phyloP scores from a whole-genome alignment of 2,888 invertebrate genomes.

The Ecliptopera silaceata region DNA sequence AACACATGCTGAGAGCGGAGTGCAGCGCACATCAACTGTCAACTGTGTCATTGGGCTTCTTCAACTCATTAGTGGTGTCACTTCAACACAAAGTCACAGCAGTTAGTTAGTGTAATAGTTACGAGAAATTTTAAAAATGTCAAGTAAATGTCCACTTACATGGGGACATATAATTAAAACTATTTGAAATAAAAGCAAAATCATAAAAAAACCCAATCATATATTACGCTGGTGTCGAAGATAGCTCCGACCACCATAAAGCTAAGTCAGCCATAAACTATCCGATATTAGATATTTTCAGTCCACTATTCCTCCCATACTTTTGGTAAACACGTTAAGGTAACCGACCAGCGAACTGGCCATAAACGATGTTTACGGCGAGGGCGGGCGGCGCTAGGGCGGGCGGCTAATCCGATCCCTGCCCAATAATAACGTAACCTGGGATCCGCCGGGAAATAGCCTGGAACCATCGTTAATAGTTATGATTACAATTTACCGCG shows the following conservation, averaged over 20 bases:
- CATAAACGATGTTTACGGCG: constrained; percentile 23
- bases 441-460: constrained; percentile 20
- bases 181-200: no score
- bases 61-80: not conserved
- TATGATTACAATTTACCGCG: constrained; percentile 20
- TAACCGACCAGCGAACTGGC: constrained; percentile 22
- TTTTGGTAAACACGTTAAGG: constrained; percentile 26
- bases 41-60: not conserved
- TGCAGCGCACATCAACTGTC: constrained; percentile 6
- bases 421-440: constrained; percentile 23
- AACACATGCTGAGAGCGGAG: constrained; percentile 3
- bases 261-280: constrained; percentile 9
- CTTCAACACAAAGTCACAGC: no score
- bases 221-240: not conserved
- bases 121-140: no score
- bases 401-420: constrained; percentile 22
- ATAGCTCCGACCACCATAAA: not conserved
- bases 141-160: no score
- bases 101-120: no score
- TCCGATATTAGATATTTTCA: constrained; percentile 15
- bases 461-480: constrained; percentile 20
- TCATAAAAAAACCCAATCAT: not conserved
- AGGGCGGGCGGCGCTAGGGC: not conserved
- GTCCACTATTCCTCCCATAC: constrained; percentile 9
- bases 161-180: no score